A percentile compares a stretch with the other conserved stretches of the same genome.
Evolutionary conservation across 92 coral and sea anemone species (phyloP).

Genomic region (Desmophyllum pertusum): DNA sequence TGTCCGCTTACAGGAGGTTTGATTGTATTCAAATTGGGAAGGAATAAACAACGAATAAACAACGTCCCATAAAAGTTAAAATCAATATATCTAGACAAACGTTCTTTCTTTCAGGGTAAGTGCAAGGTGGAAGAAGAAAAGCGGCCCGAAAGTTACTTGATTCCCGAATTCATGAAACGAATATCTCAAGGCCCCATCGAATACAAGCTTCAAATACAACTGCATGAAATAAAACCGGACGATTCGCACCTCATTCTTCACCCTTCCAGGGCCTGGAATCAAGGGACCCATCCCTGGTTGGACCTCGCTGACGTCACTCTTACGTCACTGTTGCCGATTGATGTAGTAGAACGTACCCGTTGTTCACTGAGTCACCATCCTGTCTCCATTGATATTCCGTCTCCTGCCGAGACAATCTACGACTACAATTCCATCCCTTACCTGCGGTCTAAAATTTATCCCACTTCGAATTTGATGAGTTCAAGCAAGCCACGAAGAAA

Average conservation of each 20-base stretch:
- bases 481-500: slow-evolving; percentile 23
- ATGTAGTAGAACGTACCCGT: slow-evolving; percentile 72
- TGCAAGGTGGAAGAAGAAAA: slow-evolving; percentile 64
- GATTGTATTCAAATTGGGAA: too few relatives aligned
- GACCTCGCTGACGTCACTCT: slow-evolving; percentile 93
- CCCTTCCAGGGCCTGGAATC: slow-evolving; percentile 79
- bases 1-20: too few relatives aligned
- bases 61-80: too few relatives aligned
- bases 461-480: slow-evolving; percentile 53
- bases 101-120: slow-evolving; percentile 29
- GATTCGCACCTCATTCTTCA: slow-evolving; percentile 86
- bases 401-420: slow-evolving; percentile 77
- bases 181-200: slow-evolving; percentile 53
- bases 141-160: slow-evolving; percentile 68
- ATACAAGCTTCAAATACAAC: slow-evolving; percentile 88
- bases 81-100: too few relatives aligned
- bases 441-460: slow-evolving; percentile 65
- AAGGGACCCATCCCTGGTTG: slow-evolving; percentile 85
- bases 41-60: too few relatives aligned
- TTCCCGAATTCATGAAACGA: slow-evolving; percentile 67
- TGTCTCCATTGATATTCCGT: slow-evolving; percentile 50
- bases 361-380: slow-evolving; percentile 63
- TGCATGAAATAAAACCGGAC: slow-evolving; percentile 69
- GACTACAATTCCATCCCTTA: slow-evolving; percentile 75
- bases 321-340: slow-evolving; percentile 70